phyloP scores from a whole-genome alignment of 2,797 vertebrate genomes.

The Cacajao melanocephalus region DNA sequence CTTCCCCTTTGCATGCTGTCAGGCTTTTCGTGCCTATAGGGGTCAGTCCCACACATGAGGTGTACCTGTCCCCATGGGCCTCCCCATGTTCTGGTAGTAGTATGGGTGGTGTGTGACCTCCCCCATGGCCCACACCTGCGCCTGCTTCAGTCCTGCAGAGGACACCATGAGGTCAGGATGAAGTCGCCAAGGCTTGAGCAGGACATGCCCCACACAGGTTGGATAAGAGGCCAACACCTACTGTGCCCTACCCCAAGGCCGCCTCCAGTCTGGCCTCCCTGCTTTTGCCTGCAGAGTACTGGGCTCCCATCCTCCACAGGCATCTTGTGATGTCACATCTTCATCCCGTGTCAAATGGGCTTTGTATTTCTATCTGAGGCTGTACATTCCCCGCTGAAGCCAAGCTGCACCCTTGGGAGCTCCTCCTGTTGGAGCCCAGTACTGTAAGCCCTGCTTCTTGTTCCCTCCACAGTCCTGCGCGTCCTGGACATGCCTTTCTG shows the following conservation, averaged over 20 bases:
- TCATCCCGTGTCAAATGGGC: neutral
- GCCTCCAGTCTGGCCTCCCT: neutral
- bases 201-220: neutral
- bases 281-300: neutral
- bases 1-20: neutral
- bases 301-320: neutral
- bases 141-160: neutral
- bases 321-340: neutral
- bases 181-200: neutral
- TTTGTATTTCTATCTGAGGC: neutral
- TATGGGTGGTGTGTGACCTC: too few relatives aligned
- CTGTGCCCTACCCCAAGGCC: rapidly evolving
- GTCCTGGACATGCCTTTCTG: neutral
- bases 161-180: neutral
- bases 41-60: neutral
- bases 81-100: neutral
- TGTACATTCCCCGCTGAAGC: neutral
- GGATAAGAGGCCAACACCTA: neutral
- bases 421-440: neutral
- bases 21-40: too few relatives aligned
- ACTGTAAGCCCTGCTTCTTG: neutral
- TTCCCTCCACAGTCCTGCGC: neutral
- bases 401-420: neutral
- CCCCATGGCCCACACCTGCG: neutral
- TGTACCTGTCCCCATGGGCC: neutral